Evolutionary conservation across 53 echinoderm and acorn worm species (phyloP).

Genomic region (Patiria pectinifera): DNA sequence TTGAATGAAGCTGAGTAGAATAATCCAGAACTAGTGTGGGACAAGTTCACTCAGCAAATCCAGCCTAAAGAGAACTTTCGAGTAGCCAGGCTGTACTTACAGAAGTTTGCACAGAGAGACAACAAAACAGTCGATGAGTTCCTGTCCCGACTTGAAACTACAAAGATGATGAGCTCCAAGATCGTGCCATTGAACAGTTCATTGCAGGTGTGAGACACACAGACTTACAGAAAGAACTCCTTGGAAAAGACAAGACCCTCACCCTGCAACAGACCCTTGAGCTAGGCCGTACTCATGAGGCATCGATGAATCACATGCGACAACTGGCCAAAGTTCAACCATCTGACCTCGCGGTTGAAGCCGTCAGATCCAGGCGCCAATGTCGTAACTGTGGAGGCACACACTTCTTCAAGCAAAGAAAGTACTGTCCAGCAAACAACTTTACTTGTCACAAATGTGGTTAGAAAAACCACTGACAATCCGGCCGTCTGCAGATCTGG

Average conservation of each 20-base stretch:
- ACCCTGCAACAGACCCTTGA: constrained; percentile 64
- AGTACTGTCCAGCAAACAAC: background rate
- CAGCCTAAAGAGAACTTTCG: constrained; percentile 58
- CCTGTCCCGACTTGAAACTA: constrained; percentile 65
- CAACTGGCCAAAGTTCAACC: constrained; percentile 32
- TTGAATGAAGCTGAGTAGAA: constrained; percentile 33
- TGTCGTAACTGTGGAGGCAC: too few relatives aligned
- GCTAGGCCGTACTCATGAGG: too few relatives aligned
- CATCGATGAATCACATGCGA: constrained; percentile 64
- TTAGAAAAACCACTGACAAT: constrained; percentile 62
- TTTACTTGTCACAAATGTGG: constrained; percentile 42
- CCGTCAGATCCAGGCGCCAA: background rate
- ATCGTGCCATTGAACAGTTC: constrained; percentile 70
- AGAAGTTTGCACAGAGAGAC: constrained; percentile 44
- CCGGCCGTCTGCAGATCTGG: constrained; percentile 42
- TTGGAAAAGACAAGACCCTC: constrained; percentile 60
- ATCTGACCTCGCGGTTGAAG: constrained; percentile 1
- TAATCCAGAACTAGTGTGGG: constrained; percentile 19
- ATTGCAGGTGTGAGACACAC: constrained; percentile 46
- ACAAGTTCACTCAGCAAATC: constrained; percentile 37
- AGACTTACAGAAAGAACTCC: constrained; percentile 66
- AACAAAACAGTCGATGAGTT: too few relatives aligned
- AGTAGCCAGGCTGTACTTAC: constrained; percentile 58
- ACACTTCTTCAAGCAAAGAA: too few relatives aligned
- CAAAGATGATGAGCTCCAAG: too few relatives aligned